phyloP scores from a whole-genome alignment of 64 coral and sea anemone genomes.

The Pachyseris speciosa region DNA sequence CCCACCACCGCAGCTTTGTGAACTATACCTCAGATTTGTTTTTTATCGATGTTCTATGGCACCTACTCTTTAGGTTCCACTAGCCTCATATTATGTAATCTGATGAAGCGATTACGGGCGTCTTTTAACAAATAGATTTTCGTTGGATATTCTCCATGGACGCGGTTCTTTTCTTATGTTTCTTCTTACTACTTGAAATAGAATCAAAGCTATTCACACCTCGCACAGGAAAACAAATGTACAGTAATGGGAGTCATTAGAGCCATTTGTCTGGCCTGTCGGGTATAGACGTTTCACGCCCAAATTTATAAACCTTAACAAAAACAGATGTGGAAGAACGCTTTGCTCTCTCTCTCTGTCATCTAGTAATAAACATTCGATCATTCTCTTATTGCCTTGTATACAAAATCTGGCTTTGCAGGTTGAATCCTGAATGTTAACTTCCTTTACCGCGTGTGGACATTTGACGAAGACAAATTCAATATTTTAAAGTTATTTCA shows the following conservation, averaged over 20 bases:
- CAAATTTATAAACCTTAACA: background rate
- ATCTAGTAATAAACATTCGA: background rate
- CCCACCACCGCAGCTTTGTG: background rate
- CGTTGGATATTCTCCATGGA: background rate
- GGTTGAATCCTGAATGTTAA: background rate
- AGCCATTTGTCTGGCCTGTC: background rate
- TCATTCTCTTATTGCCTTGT: background rate
- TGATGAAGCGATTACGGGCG: background rate
- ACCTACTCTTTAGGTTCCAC: background rate
- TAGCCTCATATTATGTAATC: slow-evolving; percentile 5
- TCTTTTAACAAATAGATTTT: slow-evolving; percentile 34
- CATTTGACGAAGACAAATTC: background rate
- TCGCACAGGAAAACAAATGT: background rate
- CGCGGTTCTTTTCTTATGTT: background rate
- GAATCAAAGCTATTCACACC: slow-evolving; percentile 29
- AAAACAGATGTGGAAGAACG: background rate
- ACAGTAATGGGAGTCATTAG: slow-evolving; percentile 10
- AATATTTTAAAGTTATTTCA: background rate
- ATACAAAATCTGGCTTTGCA: background rate
- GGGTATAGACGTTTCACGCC: background rate
- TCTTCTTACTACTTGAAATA: background rate
- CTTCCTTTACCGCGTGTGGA: background rate
- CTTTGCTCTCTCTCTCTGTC: background rate
- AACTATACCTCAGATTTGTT: background rate
- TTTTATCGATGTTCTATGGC: background rate